Percentiles rank a stretch among this genome's conserved stretches.
These are phyloP conservation scores for Ormyrus rosae DNA, from an alignment of 2,888 invertebrate genomes.

Conservation along the genomic window DNA sequence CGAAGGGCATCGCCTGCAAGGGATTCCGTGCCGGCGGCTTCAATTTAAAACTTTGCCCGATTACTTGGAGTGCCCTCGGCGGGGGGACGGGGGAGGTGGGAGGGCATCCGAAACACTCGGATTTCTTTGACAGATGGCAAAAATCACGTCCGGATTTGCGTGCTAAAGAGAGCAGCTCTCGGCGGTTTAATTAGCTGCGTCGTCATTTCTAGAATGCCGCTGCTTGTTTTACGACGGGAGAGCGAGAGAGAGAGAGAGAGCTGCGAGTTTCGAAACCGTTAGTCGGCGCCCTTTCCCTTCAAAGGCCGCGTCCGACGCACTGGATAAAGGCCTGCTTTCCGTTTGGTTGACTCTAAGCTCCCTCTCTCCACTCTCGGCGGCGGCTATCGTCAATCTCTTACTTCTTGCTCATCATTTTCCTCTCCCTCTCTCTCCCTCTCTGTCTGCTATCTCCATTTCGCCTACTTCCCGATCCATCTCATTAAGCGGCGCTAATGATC, in stretches of 20 bases:
- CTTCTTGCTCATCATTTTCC: conserved; percentile 29
- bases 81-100: background rate
- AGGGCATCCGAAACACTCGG: conserved; percentile 14
- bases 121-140: conserved; percentile 32
- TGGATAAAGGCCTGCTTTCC: conserved; percentile 30
- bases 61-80: background rate
- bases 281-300: conserved; percentile 4
- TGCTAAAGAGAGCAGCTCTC: background rate
- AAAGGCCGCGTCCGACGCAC: conserved; percentile 1
- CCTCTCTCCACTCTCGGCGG: background rate
- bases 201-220: conserved; percentile 22
- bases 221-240: background rate
- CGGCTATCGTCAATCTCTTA: conserved; percentile 30
- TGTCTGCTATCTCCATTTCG: background rate
- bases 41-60: conserved; percentile 46
- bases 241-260: background rate
- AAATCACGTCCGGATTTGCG: conserved; percentile 29
- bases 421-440: conserved; percentile 5
- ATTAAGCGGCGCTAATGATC: conserved; percentile 56
- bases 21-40: background rate
- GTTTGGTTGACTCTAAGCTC: conserved; percentile 14
- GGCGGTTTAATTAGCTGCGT: conserved; percentile 37
- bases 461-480: conserved; percentile 48
- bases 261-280: background rate
- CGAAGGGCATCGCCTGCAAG: background rate